Percentiles rank a stretch among this genome's conserved stretches.
Evolutionary conservation across 1,140 invertebrate species (phyloP).

Genomic region (Drosophila ambigua): DNA sequence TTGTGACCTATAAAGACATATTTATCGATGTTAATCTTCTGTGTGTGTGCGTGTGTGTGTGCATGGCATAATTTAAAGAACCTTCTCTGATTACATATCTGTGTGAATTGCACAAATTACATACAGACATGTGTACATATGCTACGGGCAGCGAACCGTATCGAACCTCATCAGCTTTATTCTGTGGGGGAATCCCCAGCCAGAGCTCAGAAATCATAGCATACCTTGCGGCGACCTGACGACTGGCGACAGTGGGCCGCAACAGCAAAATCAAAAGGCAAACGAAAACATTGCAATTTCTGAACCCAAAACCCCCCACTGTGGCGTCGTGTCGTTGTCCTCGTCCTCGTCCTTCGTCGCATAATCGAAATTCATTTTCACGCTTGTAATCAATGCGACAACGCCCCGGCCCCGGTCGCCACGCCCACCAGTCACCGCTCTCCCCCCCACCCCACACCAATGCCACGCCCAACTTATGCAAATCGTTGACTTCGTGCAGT

Average conservation of each 20-base stretch:
- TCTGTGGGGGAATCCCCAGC: constrained; percentile 10
- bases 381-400: constrained; percentile 74
- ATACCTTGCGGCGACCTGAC: constrained; percentile 54
- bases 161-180: constrained; percentile 17
- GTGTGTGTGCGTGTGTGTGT: neutral
- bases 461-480: constrained; percentile 63
- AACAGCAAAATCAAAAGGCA: constrained; percentile 14
- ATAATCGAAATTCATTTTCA: constrained; percentile 77
- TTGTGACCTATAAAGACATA: neutral
- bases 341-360: constrained; percentile 34
- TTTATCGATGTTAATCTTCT: constrained; percentile 10
- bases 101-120: constrained; percentile 34
- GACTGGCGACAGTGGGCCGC: constrained; percentile 48
- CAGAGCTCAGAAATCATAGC: constrained; percentile 51
- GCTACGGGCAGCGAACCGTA: constrained; percentile 20
- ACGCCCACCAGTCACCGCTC: neutral
- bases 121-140: constrained; percentile 2
- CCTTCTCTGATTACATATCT: constrained; percentile 36
- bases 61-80: constrained; percentile 16
- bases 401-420: constrained; percentile 17
- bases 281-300: constrained; percentile 35
- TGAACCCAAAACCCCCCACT: neutral
- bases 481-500: constrained; percentile 58
- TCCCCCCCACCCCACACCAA: neutral
- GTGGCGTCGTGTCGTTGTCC: constrained; percentile 15